Evolutionary conservation across 2,888 invertebrate genomes (phyloP).

Genomic region (Steinernema scapterisci): DNA sequence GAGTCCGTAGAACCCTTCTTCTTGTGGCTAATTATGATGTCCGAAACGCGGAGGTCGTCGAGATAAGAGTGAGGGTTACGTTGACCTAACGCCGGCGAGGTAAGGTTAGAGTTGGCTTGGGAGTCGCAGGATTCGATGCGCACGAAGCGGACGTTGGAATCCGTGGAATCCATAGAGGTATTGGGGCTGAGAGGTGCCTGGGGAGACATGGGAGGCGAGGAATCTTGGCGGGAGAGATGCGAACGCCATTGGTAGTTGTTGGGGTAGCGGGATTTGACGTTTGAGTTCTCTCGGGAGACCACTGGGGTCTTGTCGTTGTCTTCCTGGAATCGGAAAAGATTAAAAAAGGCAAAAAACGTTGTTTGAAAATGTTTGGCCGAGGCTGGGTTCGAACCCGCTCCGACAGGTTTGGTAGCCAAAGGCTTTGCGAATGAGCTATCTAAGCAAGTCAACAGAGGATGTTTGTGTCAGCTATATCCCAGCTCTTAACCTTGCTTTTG

Average conservation of each 20-base stretch:
- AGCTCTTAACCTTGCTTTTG: too few species aligned
- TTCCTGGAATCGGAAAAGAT: background rate
- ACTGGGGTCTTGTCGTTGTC: conserved; percentile 45
- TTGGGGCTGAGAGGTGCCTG: background rate
- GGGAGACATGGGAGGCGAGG: conserved; percentile 18
- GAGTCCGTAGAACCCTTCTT: conserved; percentile 46
- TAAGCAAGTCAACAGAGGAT: too few species aligned
- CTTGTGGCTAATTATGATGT: conserved; percentile 40
- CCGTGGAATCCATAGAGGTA: background rate
- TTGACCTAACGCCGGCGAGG: conserved; percentile 7
- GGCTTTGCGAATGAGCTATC: background rate
- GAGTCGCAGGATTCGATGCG: conserved; percentile 30
- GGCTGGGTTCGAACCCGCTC: too few species aligned
- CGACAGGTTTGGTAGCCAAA: too few species aligned
- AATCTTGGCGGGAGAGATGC: conserved; percentile 29
- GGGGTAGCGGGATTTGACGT: conserved; percentile 46
- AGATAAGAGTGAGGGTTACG: conserved; percentile 28
- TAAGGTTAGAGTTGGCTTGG: conserved; percentile 8
- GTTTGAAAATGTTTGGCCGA: too few species aligned
- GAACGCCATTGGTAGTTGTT: conserved; percentile 44
- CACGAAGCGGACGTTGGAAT: conserved; percentile 23
- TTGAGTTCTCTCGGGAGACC: conserved; percentile 50
- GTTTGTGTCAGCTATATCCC: too few species aligned
- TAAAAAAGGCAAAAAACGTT: too few species aligned
- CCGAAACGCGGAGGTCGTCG: conserved; percentile 40